A percentile compares a stretch with the other conserved stretches of the same genome.
phyloP scores from a whole-genome alignment of 2,797 vertebrate species.

The Rousettus madagascariensis region DNA sequence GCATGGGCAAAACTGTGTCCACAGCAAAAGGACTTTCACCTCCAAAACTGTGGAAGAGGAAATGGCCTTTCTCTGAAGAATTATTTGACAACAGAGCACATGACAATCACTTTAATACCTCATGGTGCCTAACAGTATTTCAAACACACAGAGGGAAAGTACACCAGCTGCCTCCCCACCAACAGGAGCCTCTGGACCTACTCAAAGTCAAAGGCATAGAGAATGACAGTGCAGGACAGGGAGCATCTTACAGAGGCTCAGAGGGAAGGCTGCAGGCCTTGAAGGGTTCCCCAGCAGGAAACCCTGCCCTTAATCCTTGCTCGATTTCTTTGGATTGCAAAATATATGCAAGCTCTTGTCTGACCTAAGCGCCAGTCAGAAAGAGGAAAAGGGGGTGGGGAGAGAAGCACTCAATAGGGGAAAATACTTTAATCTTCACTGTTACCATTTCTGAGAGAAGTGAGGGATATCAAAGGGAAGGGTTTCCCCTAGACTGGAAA shows the following conservation, averaged over 20 bases:
- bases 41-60: background rate
- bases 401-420: slow-evolving; percentile 35
- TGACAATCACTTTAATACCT: background rate
- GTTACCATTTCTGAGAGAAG: slow-evolving; percentile 50
- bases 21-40: background rate
- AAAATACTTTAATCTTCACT: slow-evolving; percentile 64
- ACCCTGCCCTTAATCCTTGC: slow-evolving; percentile 74
- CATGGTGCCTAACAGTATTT: accelerated
- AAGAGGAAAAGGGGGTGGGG: background rate
- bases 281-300: slow-evolving; percentile 68
- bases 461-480: slow-evolving; percentile 28
- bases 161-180: background rate
- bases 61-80: background rate
- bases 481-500: background rate
- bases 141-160: background rate
- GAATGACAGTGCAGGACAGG: slow-evolving; percentile 59
- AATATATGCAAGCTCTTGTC: slow-evolving; percentile 65
- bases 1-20: background rate
- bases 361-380: slow-evolving; percentile 66
- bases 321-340: slow-evolving; percentile 72
- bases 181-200: slow-evolving; percentile 16
- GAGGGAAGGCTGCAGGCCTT: slow-evolving; percentile 60
- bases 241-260: background rate
- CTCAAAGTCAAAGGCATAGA: background rate
- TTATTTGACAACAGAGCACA: background rate